These are phyloP conservation scores for Unio pictorum DNA, from an alignment of 2,888 invertebrate genomes.

Conservation along the genomic window DNA sequence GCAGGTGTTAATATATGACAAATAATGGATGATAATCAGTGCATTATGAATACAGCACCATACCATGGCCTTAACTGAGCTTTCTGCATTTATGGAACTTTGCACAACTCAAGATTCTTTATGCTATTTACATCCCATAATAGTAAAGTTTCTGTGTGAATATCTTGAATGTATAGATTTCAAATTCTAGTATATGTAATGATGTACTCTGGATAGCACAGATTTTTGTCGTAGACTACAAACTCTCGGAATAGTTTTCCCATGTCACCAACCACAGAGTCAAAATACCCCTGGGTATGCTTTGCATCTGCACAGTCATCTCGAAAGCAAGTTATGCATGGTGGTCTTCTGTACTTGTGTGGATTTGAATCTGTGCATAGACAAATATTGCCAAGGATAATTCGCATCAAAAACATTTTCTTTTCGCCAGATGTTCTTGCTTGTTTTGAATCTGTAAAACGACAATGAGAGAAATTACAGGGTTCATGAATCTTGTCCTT, in stretches of 20 bases:
- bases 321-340: conserved; percentile 28
- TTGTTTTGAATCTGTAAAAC: conserved; percentile 31
- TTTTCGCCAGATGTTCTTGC: conserved; percentile 20
- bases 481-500: too few species aligned
- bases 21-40: too few species aligned
- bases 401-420: conserved; percentile 44
- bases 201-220: conserved; percentile 54
- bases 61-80: too few species aligned
- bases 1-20: too few species aligned
- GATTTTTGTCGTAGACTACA: conserved; percentile 42
- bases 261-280: conserved; percentile 44
- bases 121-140: too few species aligned
- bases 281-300: conserved; percentile 15
- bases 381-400: conserved; percentile 37
- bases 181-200: conserved; percentile 44
- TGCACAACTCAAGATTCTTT: too few species aligned
- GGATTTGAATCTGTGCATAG: conserved; percentile 29
- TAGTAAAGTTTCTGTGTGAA: too few species aligned
- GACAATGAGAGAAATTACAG: too few species aligned
- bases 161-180: too few species aligned
- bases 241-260: conserved; percentile 46
- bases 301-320: conserved; percentile 26
- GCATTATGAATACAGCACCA: too few species aligned
- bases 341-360: conserved; percentile 32
- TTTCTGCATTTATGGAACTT: too few species aligned